These are phyloP conservation scores for Arge pagana DNA, from an alignment of 2,888 invertebrate genomes.

Conservation along the genomic window DNA sequence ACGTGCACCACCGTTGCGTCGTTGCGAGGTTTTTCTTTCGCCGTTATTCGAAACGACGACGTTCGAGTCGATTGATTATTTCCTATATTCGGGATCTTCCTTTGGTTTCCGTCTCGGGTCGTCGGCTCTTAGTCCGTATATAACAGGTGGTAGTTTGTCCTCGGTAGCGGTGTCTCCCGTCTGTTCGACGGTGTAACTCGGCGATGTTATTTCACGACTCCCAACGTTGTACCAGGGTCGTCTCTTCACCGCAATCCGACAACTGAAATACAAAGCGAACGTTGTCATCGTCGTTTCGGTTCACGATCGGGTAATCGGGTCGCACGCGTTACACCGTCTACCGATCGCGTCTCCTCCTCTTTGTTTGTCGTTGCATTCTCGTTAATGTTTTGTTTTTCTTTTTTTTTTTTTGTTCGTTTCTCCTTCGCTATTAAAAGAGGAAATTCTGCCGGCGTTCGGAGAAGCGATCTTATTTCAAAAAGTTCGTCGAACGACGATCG, in stretches of 20 bases:
- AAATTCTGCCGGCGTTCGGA: no score
- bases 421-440: constrained; percentile 1
- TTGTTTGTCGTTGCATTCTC: no score
- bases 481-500: no score
- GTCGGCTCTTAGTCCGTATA: constrained; percentile 39
- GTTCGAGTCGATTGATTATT: background rate
- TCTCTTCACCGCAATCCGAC: constrained; percentile 32
- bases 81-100: constrained; percentile 46
- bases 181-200: constrained; percentile 9
- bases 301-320: no score
- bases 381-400: background rate
- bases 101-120: constrained; percentile 49
- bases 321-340: no score
- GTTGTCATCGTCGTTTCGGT: no score
- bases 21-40: background rate
- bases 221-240: background rate
- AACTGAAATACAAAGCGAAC: constrained; percentile 46
- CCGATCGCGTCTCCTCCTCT: no score
- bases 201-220: background rate
- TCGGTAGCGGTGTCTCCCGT: no score
- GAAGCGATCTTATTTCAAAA: no score
- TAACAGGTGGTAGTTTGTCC: constrained; percentile 37
- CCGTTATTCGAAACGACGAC: background rate
- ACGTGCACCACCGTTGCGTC: no score
- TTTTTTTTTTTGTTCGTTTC: constrained; percentile 15